Conservation (phyloP, 1,140 invertebrate genomes). For the Drosophila gunungcola region DNA sequence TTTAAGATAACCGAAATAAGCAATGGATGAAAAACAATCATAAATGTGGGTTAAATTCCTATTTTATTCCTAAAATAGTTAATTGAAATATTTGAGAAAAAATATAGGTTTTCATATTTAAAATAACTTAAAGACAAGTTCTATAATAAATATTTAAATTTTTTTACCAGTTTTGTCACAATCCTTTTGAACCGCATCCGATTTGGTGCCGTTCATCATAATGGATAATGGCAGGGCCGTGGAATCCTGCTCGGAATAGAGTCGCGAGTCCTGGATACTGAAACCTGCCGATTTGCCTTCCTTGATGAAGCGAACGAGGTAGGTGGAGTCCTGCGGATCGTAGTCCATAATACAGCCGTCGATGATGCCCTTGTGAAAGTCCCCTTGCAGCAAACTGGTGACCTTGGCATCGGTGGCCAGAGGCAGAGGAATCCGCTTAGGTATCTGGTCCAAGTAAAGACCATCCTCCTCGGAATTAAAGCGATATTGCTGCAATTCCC, state of each 20-base stretch:
- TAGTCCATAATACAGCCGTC: slow-evolving; percentile 34
- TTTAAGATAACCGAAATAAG: too few species aligned
- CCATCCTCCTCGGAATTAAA: slow-evolving; percentile 1
- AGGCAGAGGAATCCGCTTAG: slow-evolving; percentile 35
- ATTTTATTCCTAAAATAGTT: too few species aligned
- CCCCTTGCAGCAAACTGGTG: slow-evolving; percentile 7
- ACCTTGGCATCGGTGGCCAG: slow-evolving; percentile 34
- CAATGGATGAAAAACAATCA: too few species aligned
- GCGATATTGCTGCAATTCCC: slow-evolving; percentile 31
- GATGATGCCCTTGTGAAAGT: background rate
- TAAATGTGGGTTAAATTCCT: too few species aligned
- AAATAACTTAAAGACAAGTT: too few species aligned
- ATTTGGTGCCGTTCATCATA: slow-evolving; percentile 14
- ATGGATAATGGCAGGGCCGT: slow-evolving; percentile 6
- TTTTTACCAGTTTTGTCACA: background rate
- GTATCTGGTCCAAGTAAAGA: slow-evolving; percentile 18
- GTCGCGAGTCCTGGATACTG: slow-evolving; percentile 19
- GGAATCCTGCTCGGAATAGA: slow-evolving; percentile 23
- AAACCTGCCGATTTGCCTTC: slow-evolving; percentile 5
- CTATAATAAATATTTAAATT: too few species aligned
- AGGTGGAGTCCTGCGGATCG: slow-evolving; percentile 20
- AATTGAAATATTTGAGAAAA: too few species aligned
- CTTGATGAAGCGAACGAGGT: slow-evolving; percentile 29
- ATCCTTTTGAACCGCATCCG: too few species aligned
- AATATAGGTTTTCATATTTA: too few species aligned